Conservation (phyloP, 2,797 vertebrate species). For the Zenarchopterus dispar region DNA sequence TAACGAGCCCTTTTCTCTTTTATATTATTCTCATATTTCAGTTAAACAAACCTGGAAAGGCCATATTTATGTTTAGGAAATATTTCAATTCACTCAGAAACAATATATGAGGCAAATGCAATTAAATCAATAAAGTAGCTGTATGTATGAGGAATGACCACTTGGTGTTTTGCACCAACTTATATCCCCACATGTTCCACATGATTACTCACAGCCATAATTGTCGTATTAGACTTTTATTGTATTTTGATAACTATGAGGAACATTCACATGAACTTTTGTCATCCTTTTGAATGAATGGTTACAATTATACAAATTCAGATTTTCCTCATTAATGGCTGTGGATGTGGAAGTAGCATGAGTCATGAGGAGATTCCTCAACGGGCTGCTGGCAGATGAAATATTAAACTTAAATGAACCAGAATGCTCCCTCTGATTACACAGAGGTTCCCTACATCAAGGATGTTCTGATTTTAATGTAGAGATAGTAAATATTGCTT, state of each 20-base stretch:
- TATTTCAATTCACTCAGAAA: too few relatives aligned
- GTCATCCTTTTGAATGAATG: conserved; percentile 34
- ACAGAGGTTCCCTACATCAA: conserved; percentile 72
- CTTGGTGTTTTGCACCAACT: too few relatives aligned
- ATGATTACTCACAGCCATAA: too few relatives aligned
- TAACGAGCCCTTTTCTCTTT: conserved; percentile 16
- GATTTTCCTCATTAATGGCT: conserved; percentile 47
- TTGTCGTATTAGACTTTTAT: too few relatives aligned
- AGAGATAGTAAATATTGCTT: conserved; percentile 53
- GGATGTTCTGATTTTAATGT: conserved; percentile 44
- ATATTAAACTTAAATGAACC: conserved; percentile 48
- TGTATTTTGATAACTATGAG: neutral
- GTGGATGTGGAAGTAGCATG: conserved; percentile 28
- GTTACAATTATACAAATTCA: conserved; percentile 41
- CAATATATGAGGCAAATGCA: too few relatives aligned
- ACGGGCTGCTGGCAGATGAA: conserved; percentile 36
- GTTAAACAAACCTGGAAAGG: too few relatives aligned
- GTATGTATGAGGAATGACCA: too few relatives aligned
- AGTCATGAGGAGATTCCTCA: conserved; percentile 52
- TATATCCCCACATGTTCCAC: too few relatives aligned
- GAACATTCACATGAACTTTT: conserved; percentile 30
- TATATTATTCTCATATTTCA: too few relatives aligned
- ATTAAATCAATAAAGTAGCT: too few relatives aligned
- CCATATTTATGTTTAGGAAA: too few relatives aligned
- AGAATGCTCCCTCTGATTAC: conserved; percentile 65